A percentile compares a stretch with the other conserved stretches of the same genome.
These are phyloP conservation scores for Drosophila nr. perissopoda DNA, from an alignment of 2,888 invertebrate species.

Conservation along the genomic window DNA sequence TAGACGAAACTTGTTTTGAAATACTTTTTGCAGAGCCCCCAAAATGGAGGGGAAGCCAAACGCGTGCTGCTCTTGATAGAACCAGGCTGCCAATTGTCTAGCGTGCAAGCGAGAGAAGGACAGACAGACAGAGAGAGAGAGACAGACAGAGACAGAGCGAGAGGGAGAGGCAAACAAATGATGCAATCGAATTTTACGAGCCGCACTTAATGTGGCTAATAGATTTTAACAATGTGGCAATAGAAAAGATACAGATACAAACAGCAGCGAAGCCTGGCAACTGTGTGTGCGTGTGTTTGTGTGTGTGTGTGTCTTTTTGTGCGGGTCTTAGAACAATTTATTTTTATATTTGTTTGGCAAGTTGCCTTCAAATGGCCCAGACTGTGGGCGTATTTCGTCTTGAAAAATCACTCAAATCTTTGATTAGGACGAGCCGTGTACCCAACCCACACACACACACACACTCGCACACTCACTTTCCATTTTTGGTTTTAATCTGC, in stretches of 20 bases:
- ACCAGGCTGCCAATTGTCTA: slow-evolving; percentile 48
- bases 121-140: neutral
- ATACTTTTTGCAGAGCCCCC: slow-evolving; percentile 57
- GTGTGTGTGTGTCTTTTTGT: slow-evolving; percentile 10
- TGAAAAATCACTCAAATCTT: slow-evolving; percentile 70
- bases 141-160: neutral
- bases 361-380: slow-evolving; percentile 73
- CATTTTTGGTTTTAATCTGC: neutral
- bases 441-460: slow-evolving; percentile 10
- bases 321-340: slow-evolving; percentile 72
- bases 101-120: neutral
- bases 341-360: slow-evolving; percentile 80
- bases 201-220: slow-evolving; percentile 81
- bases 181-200: slow-evolving; percentile 81
- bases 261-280: slow-evolving; percentile 63
- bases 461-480: neutral
- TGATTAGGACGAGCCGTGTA: slow-evolving; percentile 24
- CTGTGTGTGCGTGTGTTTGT: slow-evolving; percentile 18
- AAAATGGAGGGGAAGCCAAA: slow-evolving; percentile 46
- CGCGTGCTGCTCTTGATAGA: slow-evolving; percentile 7
- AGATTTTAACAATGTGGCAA: slow-evolving; percentile 81
- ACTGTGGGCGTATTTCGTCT: slow-evolving; percentile 55
- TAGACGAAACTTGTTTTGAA: slow-evolving; percentile 74
- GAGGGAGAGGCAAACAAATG: slow-evolving; percentile 71
- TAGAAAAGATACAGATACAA: slow-evolving; percentile 74